phyloP scores from a whole-genome alignment of 2,113 vertebrate genomes.

The Naja naja region DNA sequence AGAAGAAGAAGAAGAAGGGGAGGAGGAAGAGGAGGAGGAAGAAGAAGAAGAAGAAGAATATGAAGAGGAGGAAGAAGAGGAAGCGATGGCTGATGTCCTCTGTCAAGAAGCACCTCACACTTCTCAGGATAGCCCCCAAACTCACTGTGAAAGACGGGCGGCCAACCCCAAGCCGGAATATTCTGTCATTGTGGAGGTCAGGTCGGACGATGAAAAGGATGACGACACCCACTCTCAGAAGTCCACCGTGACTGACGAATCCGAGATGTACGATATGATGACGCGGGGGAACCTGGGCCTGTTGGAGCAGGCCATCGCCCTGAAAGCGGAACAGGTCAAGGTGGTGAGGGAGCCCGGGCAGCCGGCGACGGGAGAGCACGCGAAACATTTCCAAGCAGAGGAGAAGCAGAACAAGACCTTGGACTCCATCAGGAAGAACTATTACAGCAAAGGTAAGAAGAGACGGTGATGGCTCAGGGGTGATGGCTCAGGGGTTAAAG shows the following conservation, averaged over 20 bases:
- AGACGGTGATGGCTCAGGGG: background rate
- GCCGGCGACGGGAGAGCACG: slow-evolving; percentile 70
- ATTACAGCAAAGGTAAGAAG: slow-evolving; percentile 85
- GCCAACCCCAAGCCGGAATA: slow-evolving; percentile 70
- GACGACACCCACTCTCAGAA: slow-evolving; percentile 85
- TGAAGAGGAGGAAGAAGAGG: slow-evolving; percentile 64
- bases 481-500: background rate
- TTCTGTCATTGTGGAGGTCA: slow-evolving; percentile 84
- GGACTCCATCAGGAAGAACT: slow-evolving; percentile 86
- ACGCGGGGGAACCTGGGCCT: slow-evolving; percentile 92
- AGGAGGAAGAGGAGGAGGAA: slow-evolving; percentile 56
- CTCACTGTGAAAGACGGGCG: slow-evolving; percentile 66
- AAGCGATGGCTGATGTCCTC: slow-evolving; percentile 58
- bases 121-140: slow-evolving; percentile 64
- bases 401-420: slow-evolving; percentile 82
- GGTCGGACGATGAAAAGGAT: slow-evolving; percentile 81
- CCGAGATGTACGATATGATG: slow-evolving; percentile 94
- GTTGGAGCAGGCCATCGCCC: slow-evolving; percentile 94
- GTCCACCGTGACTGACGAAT: slow-evolving; percentile 84
- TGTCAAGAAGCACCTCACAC: slow-evolving; percentile 60
- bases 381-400: slow-evolving; percentile 81
- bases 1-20: slow-evolving; percentile 65
- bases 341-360: slow-evolving; percentile 76
- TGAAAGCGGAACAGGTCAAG: slow-evolving; percentile 94
- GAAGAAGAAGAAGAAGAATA: slow-evolving; percentile 65